phyloP scores from a whole-genome alignment of 92 coral and sea anemone genomes.

The Umimayanthus kanabou region DNA sequence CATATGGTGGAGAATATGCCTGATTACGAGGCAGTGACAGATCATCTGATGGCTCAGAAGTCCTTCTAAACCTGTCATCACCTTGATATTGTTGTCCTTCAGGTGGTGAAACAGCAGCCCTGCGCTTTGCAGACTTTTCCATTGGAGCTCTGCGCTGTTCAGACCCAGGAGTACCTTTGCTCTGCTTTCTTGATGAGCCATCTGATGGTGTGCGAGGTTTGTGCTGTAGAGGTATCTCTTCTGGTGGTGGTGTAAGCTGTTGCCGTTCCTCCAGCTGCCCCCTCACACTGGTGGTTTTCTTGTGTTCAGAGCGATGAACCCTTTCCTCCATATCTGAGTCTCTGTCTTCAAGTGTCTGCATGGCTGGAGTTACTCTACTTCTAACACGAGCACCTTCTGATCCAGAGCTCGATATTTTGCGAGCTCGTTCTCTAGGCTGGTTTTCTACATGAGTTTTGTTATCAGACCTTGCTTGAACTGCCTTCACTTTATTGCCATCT shows the following conservation, averaged over 20 bases:
- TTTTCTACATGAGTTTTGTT: neutral
- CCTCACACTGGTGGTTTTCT: neutral
- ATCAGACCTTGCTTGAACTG: constrained; percentile 16
- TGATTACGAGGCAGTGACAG: neutral
- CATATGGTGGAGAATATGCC: constrained; percentile 24
- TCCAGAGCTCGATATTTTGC: constrained; percentile 33
- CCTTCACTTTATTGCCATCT: constrained; percentile 10
- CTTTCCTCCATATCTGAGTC: constrained; percentile 32
- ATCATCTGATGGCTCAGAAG: constrained; percentile 33
- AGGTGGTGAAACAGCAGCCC: neutral
- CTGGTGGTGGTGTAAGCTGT: constrained; percentile 3
- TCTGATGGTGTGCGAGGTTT: constrained; percentile 16
- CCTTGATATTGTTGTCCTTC: constrained; percentile 17
- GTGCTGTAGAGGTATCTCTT: neutral
- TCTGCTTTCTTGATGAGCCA: constrained; percentile 23
- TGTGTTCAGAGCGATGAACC: neutral
- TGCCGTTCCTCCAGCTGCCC: neutral
- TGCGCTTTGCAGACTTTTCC: constrained; percentile 36
- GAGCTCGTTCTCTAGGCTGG: constrained; percentile 12
- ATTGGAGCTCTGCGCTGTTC: neutral
- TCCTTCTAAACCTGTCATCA: neutral
- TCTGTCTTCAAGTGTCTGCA: neutral
- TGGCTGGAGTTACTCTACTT: constrained; percentile 9
- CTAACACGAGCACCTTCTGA: constrained; percentile 26
- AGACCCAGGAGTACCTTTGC: constrained; percentile 1